phyloP scores from a whole-genome alignment of 2,113 vertebrate species.

The Passer domesticus region DNA sequence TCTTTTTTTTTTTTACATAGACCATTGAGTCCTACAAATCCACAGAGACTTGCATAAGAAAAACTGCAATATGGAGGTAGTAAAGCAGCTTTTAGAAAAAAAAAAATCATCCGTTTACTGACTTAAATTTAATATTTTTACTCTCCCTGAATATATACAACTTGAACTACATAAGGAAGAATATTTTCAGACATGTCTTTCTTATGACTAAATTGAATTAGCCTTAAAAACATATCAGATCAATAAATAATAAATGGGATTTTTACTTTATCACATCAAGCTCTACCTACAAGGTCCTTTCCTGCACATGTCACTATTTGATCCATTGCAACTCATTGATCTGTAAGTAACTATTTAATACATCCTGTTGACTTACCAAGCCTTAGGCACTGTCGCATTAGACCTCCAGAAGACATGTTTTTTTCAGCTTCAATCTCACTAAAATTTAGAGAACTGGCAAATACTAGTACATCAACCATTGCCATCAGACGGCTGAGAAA shows the following conservation, averaged over 20 bases:
- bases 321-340: neutral
- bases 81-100: neutral
- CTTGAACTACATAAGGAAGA: neutral
- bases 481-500: conserved; percentile 97
- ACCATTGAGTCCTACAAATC: neutral
- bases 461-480: conserved; percentile 96
- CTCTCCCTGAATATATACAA: neutral
- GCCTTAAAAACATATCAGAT: neutral
- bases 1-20: neutral
- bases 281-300: neutral
- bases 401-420: conserved; percentile 97
- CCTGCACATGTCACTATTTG: neutral
- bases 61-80: neutral
- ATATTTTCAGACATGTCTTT: neutral
- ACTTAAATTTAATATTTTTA: neutral
- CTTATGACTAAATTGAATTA: neutral
- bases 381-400: conserved; percentile 96
- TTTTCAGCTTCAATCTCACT: conserved; percentile 98
- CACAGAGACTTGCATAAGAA: neutral
- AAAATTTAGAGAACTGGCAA: conserved; percentile 97
- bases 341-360: conserved; percentile 36
- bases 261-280: neutral
- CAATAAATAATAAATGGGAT: neutral
- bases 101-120: neutral
- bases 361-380: conserved; percentile 81